Evolutionary conservation across 1,140 invertebrate genomes (phyloP).

Genomic region (Anagrus nilaparvatae): DNA sequence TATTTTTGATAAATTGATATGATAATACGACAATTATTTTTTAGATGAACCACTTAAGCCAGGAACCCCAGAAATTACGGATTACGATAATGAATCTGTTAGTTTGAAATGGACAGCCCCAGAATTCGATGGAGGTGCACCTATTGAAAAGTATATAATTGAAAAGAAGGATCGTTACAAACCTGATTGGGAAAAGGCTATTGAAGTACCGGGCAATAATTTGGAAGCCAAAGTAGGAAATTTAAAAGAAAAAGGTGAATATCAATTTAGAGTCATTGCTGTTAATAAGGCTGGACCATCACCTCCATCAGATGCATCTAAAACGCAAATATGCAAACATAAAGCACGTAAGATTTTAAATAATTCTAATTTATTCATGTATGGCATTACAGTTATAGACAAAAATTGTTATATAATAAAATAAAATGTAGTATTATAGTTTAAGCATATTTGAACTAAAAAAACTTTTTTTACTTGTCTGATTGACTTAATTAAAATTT

Average conservation of each 20-base stretch:
- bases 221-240: conserved; percentile 72
- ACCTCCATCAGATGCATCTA: conserved; percentile 88
- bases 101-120: conserved; percentile 91
- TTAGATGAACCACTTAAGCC: conserved; percentile 76
- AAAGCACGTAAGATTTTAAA: conserved; percentile 61
- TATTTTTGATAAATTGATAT: not conserved
- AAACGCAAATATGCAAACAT: conserved; percentile 82
- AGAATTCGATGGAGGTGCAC: conserved; percentile 85
- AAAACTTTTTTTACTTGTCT: no score
- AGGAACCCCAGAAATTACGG: conserved; percentile 79
- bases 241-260: conserved; percentile 84
- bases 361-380: not conserved
- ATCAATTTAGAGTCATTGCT: conserved; percentile 90
- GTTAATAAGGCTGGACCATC: conserved; percentile 94
- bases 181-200: conserved; percentile 69
- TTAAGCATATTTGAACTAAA: no score
- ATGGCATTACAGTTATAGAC: no score
- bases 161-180: conserved; percentile 87
- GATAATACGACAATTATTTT: conserved; percentile 8
- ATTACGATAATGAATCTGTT: conserved; percentile 89
- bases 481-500: no score
- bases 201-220: conserved; percentile 69
- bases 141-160: conserved; percentile 93
- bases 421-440: no score
- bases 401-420: no score